Conservation (phyloP, 2,888 invertebrate genomes). For the Lathronympha strigana region DNA sequence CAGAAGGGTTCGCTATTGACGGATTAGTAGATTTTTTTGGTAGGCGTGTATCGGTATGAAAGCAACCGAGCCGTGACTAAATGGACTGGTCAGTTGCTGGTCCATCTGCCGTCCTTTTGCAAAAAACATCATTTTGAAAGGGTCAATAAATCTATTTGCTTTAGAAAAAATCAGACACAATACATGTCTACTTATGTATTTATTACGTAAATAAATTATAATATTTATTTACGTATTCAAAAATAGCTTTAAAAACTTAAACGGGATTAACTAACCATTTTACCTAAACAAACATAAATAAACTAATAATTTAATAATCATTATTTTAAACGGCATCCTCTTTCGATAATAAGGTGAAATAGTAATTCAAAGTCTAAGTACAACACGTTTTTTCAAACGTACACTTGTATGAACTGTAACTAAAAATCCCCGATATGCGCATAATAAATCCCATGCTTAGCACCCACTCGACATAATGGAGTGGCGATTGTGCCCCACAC, state of each 20-base stretch:
- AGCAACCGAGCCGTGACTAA: background rate
- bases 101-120: slow-evolving; percentile 5
- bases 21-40: slow-evolving; percentile 16
- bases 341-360: no score
- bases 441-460: slow-evolving; percentile 68
- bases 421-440: slow-evolving; percentile 65
- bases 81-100: slow-evolving; percentile 16
- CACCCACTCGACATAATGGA: slow-evolving; percentile 76
- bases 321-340: no score
- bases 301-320: no score
- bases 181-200: background rate
- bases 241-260: no score
- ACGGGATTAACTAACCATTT: no score
- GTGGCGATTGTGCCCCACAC: slow-evolving; percentile 59
- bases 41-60: slow-evolving; percentile 4
- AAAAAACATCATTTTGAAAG: background rate
- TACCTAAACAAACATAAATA: no score
- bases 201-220: no score
- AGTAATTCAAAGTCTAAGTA: no score
- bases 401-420: slow-evolving; percentile 26
- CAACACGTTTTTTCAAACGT: background rate
- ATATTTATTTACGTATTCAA: no score
- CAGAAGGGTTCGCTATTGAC: slow-evolving; percentile 43
- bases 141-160: background rate
- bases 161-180: background rate